Evolutionary conservation across 2,797 vertebrate species (phyloP).

Genomic region (Gorsachius magnificus): DNA sequence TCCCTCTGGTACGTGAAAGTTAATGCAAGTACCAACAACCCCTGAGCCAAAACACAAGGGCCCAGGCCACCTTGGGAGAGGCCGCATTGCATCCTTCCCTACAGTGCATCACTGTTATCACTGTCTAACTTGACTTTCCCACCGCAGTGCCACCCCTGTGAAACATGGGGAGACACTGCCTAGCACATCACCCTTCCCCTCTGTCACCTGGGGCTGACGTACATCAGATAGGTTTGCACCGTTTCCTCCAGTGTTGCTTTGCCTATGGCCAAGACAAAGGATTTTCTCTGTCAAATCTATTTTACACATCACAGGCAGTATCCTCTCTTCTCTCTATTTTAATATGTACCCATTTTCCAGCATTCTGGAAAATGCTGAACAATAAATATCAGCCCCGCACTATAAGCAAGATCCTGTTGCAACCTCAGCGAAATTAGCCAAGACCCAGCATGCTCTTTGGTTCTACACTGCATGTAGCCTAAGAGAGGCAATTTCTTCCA

Average conservation of each 20-base stretch:
- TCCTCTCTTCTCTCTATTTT: neutral
- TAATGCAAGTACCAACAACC: neutral
- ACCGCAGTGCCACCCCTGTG: rapidly evolving
- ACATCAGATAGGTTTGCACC: neutral
- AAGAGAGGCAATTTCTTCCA: neutral
- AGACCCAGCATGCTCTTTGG: neutral
- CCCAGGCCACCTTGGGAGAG: neutral
- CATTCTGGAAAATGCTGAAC: neutral
- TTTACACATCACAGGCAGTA: neutral
- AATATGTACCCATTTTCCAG: neutral
- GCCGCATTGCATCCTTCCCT: neutral
- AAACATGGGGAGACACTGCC: neutral
- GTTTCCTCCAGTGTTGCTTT: neutral
- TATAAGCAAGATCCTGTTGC: neutral
- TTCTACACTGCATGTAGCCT: neutral
- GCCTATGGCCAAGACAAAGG: neutral
- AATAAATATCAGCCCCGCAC: neutral
- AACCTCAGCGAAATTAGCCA: neutral
- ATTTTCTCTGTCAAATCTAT: neutral
- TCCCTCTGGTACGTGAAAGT: neutral
- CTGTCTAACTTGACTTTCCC: neutral
- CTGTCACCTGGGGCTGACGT: neutral
- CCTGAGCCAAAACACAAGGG: neutral
- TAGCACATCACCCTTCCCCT: neutral
- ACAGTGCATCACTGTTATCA: neutral